Percentiles rank a stretch among this genome's conserved stretches.
Evolutionary conservation across 92 coral and sea anemone species (phyloP).

Genomic region (Heteractis magnifica): DNA sequence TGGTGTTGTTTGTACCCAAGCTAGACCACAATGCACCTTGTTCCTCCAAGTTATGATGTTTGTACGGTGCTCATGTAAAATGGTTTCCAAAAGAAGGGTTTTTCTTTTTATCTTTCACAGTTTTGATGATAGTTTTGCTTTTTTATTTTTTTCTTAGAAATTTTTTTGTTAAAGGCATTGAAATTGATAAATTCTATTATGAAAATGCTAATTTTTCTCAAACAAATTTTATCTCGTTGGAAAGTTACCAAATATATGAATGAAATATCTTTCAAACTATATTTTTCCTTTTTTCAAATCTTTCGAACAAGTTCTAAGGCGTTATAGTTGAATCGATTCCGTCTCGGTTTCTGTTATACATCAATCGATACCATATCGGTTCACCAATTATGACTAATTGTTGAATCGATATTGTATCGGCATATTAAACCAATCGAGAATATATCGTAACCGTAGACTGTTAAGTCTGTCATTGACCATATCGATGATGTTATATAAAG

Average conservation of each 20-base stretch:
- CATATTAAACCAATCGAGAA: neutral
- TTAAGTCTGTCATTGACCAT: neutral
- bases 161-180: neutral
- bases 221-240: neutral
- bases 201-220: neutral
- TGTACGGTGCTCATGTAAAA: neutral
- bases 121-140: neutral
- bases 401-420: neutral
- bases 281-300: neutral
- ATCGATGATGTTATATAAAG: neutral
- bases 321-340: neutral
- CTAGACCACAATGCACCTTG: neutral
- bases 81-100: neutral
- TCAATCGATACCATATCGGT: neutral
- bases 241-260: neutral
- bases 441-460: neutral
- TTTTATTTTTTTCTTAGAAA: neutral
- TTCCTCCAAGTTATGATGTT: neutral
- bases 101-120: neutral
- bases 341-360: neutral
- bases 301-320: neutral
- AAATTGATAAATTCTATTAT: neutral
- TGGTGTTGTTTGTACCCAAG: neutral
- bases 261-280: neutral
- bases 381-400: neutral